These are phyloP conservation scores for Drosophila ambigua DNA, from an alignment of 1,140 invertebrate species.

Conservation along the genomic window DNA sequence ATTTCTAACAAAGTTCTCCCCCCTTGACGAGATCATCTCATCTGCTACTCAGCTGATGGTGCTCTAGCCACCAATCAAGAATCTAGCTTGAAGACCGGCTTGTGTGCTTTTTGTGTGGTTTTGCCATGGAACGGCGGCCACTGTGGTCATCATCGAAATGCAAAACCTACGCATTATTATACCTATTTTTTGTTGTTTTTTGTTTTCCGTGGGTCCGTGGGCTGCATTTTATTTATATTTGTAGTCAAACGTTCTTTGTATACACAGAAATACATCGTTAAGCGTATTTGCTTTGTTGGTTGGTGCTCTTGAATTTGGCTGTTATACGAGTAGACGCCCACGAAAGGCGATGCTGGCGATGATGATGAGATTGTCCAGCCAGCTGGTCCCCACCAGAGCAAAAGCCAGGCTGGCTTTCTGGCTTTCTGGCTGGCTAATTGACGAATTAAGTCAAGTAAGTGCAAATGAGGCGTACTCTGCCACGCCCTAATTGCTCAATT, in stretches of 20 bases:
- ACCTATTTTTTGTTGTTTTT: slow-evolving; percentile 7
- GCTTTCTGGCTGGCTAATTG: slow-evolving; percentile 58
- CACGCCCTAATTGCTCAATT: slow-evolving; percentile 78
- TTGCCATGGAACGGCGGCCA: slow-evolving; percentile 12
- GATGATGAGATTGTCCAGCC: slow-evolving; percentile 35
- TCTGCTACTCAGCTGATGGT: background rate
- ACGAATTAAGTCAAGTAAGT: slow-evolving; percentile 68
- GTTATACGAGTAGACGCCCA: slow-evolving; percentile 35
- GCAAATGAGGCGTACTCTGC: slow-evolving; percentile 53
- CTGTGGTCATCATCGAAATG: slow-evolving; percentile 68
- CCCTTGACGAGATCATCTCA: background rate
- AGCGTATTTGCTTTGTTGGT: slow-evolving; percentile 55
- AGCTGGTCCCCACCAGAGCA: slow-evolving; percentile 26
- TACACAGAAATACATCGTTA: slow-evolving; percentile 42
- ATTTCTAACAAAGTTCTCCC: too few relatives aligned
- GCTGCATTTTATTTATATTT: slow-evolving; percentile 73
- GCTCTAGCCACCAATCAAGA: slow-evolving; percentile 11
- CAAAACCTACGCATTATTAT: slow-evolving; percentile 69
- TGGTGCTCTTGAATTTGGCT: slow-evolving; percentile 56
- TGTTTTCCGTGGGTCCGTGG: slow-evolving; percentile 49
- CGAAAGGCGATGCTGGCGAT: slow-evolving; percentile 20
- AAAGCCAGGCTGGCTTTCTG: too few relatives aligned
- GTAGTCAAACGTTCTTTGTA: slow-evolving; percentile 78
- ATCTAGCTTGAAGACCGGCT: slow-evolving; percentile 25
- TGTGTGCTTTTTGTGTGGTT: slow-evolving; percentile 45